Evolutionary conservation across 2,797 vertebrate genomes (phyloP).

Genomic region (Xiphorhynchus erythropygius): DNA sequence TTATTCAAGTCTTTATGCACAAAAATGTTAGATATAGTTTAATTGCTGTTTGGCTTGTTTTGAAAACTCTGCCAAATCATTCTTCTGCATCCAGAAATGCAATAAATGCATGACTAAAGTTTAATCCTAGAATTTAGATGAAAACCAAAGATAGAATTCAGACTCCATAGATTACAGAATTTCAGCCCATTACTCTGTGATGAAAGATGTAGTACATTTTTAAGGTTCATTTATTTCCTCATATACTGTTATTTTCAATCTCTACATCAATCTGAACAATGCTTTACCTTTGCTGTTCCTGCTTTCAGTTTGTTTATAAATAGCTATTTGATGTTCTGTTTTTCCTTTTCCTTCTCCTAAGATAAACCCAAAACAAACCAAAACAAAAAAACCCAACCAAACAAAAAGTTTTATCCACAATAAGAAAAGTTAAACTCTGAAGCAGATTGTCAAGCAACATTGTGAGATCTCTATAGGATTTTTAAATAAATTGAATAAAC

Average conservation of each 20-base stretch:
- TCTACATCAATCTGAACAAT: background rate
- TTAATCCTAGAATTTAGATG: slow-evolving; percentile 8
- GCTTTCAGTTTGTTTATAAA: background rate
- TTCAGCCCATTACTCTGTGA: background rate
- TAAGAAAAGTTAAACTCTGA: background rate
- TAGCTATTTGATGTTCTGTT: background rate
- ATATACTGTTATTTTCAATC: background rate
- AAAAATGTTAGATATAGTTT: background rate
- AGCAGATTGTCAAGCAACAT: background rate
- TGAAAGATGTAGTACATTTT: slow-evolving; percentile 5
- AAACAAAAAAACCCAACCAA: background rate
- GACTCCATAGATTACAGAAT: background rate
- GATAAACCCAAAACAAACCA: background rate
- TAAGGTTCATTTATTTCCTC: slow-evolving; percentile 30
- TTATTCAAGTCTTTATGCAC: background rate
- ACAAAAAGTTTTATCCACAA: background rate
- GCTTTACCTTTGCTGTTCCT: background rate
- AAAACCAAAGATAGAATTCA: slow-evolving; percentile 8
- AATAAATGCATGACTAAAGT: background rate
- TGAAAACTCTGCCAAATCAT: background rate
- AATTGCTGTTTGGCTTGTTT: background rate
- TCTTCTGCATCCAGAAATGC: background rate
- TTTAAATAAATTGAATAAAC: background rate
- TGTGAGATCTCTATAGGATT: background rate
- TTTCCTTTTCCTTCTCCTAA: background rate